These are phyloP conservation scores for Chiloscyllium plagiosum DNA, from an alignment of 2,113 vertebrate species.

Conservation along the genomic window DNA sequence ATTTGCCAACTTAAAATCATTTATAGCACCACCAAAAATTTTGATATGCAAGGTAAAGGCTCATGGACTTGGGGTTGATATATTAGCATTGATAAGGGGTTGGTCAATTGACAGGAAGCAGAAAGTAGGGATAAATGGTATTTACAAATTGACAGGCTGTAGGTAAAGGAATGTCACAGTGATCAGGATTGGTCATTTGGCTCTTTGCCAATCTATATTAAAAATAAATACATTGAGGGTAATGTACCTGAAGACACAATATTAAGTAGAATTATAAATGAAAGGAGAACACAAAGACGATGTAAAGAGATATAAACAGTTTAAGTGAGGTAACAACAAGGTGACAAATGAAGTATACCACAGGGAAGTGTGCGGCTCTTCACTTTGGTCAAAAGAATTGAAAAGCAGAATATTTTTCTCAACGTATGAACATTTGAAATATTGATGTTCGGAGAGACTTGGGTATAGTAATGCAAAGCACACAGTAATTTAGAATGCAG, in stretches of 20 bases:
- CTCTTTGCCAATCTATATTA: not conserved
- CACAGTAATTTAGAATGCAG: not conserved
- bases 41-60: not conserved
- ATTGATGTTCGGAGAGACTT: not conserved
- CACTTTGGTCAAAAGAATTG: not conserved
- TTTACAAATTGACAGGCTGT: not conserved
- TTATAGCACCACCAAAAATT: too few species aligned
- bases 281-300: not conserved
- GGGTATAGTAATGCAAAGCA: not conserved
- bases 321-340: not conserved
- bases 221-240: not conserved
- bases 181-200: not conserved
- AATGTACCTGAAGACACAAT: not conserved
- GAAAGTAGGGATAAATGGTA: not conserved
- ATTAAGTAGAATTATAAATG: not conserved
- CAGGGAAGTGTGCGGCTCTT: not conserved
- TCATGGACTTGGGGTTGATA: not conserved
- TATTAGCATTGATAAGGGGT: not conserved
- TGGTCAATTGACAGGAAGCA: not conserved
- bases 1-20: not conserved
- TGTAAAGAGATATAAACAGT: not conserved
- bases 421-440: not conserved
- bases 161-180: not conserved
- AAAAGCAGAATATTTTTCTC: not conserved
- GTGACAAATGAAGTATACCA: not conserved